Evolutionary conservation across 2,888 invertebrate species (phyloP), one percentile per base, ranked within the genome.

Genomic region (Lymantria monacha): DNA sequence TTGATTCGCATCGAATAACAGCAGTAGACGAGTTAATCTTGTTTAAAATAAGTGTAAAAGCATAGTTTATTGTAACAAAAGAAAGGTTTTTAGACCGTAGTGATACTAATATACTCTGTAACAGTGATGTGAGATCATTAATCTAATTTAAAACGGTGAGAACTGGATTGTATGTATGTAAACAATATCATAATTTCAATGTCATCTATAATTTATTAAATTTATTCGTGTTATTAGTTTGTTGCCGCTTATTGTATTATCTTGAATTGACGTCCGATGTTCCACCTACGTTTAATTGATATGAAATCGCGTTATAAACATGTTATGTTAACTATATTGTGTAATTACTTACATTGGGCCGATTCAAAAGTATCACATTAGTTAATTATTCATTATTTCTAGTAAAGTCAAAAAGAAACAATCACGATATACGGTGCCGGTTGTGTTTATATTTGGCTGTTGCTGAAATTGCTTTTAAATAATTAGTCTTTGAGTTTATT

Each of bases 181-280:
- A 38, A 59, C 41, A 47, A 53, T 45, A 11, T 31, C 13, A 31
- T 49, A 30, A 42, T 30, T 42, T 52, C 45, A 55, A 46, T 44
- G 46, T 57, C 53, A 47, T 49, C 42, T 44, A 49, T 55, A 58
- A 59, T 52, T 55, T 55, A 62, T 53, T 56, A 49, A 44, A 59
- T 60, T 46, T 58, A 60, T 54, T 54, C 48, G 33, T 49, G 47
- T 58, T 68, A 59, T 57, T 58, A 42, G 49, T 44, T 51, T 22
- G 58, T 55, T 56, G 53, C 43, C 63, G 69, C 63, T 49, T 47
- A 7, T 38, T 44, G 15, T 57, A 60, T 68, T 65, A 65, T 65
- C 56, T 53, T 41, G 48, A 55, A 54, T 56, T 49, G 57, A 30
- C n/a, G 53, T 14, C 45, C 13, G 43, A 43, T 52, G 50, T 49